Percentiles rank a stretch among this genome's conserved stretches.
phyloP scores from a whole-genome alignment of 2,797 vertebrate genomes.

The Epinephelus malabaricus region DNA sequence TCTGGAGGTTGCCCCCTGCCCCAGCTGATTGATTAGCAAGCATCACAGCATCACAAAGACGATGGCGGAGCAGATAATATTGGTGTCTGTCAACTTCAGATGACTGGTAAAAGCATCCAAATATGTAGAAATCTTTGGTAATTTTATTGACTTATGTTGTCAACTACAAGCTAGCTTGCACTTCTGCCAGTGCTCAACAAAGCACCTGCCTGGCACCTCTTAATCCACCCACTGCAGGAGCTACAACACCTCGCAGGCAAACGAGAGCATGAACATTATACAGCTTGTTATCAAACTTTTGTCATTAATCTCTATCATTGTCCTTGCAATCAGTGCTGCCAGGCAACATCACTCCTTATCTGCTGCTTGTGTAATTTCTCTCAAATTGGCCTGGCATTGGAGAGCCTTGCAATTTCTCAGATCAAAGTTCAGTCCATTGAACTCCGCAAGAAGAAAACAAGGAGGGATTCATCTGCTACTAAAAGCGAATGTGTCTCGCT shows the following conservation, averaged over 20 bases:
- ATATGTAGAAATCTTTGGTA: too few species aligned
- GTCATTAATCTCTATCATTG: constrained; percentile 2
- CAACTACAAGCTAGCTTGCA: too few species aligned
- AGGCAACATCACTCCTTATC: constrained; percentile 1
- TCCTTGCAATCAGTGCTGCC: not conserved
- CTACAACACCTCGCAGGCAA: not conserved
- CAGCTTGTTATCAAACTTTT: constrained; percentile 8
- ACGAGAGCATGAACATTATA: not conserved
- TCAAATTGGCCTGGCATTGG: not conserved
- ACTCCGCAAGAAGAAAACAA: not conserved
- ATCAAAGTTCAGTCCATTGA: constrained; percentile 10
- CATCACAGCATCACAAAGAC: too few species aligned
- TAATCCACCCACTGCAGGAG: not conserved
- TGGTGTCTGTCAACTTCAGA: too few species aligned
- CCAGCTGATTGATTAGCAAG: too few species aligned
- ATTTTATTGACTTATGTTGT: too few species aligned
- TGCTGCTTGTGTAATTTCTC: not conserved
- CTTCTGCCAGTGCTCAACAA: too few species aligned
- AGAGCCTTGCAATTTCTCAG: not conserved
- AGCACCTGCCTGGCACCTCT: too few species aligned
- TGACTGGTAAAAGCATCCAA: too few species aligned
- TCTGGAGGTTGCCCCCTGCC: too few species aligned
- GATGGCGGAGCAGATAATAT: too few species aligned
- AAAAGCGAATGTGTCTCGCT: not conserved
- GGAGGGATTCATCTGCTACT: not conserved